phyloP scores from a whole-genome alignment of 1,140 invertebrate genomes.

The Rhopalosiphum padi region DNA sequence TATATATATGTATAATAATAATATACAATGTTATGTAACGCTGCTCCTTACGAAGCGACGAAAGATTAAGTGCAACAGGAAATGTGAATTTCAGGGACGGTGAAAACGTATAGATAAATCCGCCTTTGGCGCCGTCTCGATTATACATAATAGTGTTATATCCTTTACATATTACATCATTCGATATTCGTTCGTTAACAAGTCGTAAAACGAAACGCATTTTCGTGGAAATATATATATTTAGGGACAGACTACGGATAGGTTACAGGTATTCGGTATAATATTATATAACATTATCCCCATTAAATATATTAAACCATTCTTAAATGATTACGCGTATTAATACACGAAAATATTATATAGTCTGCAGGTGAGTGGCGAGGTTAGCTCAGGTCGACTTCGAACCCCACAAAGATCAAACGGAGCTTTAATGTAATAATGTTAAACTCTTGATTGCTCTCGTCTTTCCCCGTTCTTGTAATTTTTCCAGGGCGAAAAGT shows the following conservation, averaged over 20 bases:
- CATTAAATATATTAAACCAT: background rate
- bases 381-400: background rate
- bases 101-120: background rate
- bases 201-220: background rate
- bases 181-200: background rate
- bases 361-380: background rate
- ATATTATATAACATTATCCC: background rate
- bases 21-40: background rate
- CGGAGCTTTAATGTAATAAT: too few relatives aligned
- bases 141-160: background rate
- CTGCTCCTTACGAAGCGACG: background rate
- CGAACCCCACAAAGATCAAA: background rate
- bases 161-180: background rate
- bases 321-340: background rate
- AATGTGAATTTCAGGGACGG: background rate
- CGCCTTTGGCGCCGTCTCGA: background rate
- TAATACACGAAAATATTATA: background rate
- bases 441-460: too few relatives aligned
- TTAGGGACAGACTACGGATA: background rate
- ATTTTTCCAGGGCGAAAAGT: too few relatives aligned
- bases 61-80: background rate
- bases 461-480: too few relatives aligned
- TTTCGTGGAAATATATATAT: background rate
- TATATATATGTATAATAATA: background rate
- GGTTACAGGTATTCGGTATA: background rate